Base-by-base conservation (phyloP, 2,888 invertebrate species). In the Perdita meconis region DNA sequence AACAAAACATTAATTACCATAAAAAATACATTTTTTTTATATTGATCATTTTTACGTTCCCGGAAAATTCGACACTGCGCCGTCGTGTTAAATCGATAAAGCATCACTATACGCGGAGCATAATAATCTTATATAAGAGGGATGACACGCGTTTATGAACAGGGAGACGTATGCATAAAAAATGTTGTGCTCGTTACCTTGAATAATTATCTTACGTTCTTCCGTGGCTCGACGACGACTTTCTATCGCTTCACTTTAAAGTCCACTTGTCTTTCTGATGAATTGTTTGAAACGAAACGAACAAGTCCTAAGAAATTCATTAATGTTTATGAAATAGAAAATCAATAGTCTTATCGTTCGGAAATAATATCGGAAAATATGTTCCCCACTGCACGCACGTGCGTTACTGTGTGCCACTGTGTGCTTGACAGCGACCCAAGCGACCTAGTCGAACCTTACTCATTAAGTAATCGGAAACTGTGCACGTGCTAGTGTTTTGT, bases 341-440 rank as follows among this genome's bases (percentile, higher is more conserved):
- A 44, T 36, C 8, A 13, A 38, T 44, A 22, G 26, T 12, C 8
- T 1, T 2, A 34, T 42, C 19, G 61, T 63, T 57, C 6, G 6
- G 42, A 50, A 53, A 40, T 6, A 16, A 0, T 13, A 42, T 30
- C 13, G 6, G n/a, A 69, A 65, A 73, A 53, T 57, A 30, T 34
- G 34, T 10, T 44, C 24, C 26, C 19, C 47, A 53, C 69, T 26
- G 16, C 30, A 57, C 19, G 51, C 61, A 69, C 67, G 56, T 72
- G 80, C 42, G 16, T 16, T 22, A 40, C 16, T 34, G 36, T 55
- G 44, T 19, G 47, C 65, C 22, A 40, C 16, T 34, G 36, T 55
- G 44, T 19, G 47, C 65, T 78, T 82, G 82, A 73, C 75, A 83
- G 68, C 34, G 26, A 80, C 73, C 78, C 61, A 83, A 83, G 68